Base-by-base conservation (phyloP, 2,797 vertebrate species). In the Chlorospingus flavigularis region DNA sequence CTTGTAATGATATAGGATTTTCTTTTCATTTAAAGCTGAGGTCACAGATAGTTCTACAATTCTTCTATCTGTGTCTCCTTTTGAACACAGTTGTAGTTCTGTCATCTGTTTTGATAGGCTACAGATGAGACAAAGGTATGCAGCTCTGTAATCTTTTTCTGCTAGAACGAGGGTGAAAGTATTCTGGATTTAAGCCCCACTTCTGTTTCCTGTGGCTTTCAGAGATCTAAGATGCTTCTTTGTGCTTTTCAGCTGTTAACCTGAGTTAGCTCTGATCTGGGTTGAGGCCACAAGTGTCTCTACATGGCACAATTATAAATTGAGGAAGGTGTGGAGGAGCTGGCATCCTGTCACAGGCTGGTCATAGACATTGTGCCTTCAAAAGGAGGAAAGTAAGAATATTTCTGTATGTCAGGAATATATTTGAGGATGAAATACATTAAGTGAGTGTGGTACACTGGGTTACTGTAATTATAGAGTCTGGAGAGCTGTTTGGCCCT, bases 141-240 rank as follows among this genome's bases (percentile, higher is more conserved):
- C 1, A 0, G 35, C n/a, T 67, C 51, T 87, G n/a, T 91, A 79
- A 90, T 93, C 51, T 19, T 4, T 81, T 96, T 90, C 61, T 76
- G 68, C 37, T 73, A 71, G 50, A 26, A 67, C 70, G 23, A 91
- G 35, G 14, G 53, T 74, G 63, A 86, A 92, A 87, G 23, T 50
- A 72, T 37, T 47, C 61, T 77, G 65, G 48, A 73, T 87, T 93
- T 79, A 77, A 87, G 67, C 53, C 53, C 30, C 24, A 33, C 30
- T 94, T 82, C 63, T 82, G 53, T 73, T 93, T 73, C 57, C 51
- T 76, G 87, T 80, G 80, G 74, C 92, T 92, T 89, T 81, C 51
- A 73, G 33, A 82, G 10, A 40, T 9, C 51, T 66, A 37, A 60
- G 45, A 48, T 74, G 7, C 39, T 67, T 90, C 61, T 35, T 82